These are phyloP conservation scores for Hylomyscus alleni DNA, from an alignment of 2,797 vertebrate genomes.

Conservation along the genomic window DNA sequence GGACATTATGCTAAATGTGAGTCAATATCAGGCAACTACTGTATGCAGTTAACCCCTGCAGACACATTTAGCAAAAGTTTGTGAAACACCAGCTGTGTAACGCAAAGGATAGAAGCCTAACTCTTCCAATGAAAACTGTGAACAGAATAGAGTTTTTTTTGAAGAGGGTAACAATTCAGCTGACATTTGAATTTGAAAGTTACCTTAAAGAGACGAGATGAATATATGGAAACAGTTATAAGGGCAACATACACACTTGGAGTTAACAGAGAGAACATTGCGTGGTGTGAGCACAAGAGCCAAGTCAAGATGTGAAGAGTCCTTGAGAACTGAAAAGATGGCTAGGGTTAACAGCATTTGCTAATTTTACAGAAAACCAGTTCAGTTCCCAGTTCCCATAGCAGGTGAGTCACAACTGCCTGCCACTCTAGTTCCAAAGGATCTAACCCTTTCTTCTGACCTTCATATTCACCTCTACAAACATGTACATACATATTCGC, in stretches of 20 bases:
- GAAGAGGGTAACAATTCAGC: slow-evolving; percentile 19
- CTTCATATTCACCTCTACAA: background rate
- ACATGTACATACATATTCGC: background rate
- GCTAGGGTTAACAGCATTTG: background rate
- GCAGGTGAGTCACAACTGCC: background rate
- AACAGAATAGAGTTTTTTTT: slow-evolving; percentile 45
- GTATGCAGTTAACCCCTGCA: background rate
- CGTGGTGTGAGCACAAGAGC: background rate
- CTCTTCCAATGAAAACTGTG: slow-evolving; percentile 34
- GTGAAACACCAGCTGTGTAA: background rate
- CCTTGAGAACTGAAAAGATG: background rate
- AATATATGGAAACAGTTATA: background rate
- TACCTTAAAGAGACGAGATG: background rate
- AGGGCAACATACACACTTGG: background rate
- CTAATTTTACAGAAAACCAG: background rate
- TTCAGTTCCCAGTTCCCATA: background rate
- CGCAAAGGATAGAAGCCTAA: background rate
- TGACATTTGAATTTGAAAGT: slow-evolving; percentile 4
- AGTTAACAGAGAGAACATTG: background rate
- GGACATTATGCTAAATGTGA: background rate
- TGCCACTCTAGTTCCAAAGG: background rate
- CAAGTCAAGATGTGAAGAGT: background rate
- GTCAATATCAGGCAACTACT: background rate
- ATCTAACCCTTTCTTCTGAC: background rate
- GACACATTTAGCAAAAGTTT: background rate